Evolutionary conservation across 2,797 vertebrate species (phyloP).

Genomic region (Rhinophrynus dorsalis): DNA sequence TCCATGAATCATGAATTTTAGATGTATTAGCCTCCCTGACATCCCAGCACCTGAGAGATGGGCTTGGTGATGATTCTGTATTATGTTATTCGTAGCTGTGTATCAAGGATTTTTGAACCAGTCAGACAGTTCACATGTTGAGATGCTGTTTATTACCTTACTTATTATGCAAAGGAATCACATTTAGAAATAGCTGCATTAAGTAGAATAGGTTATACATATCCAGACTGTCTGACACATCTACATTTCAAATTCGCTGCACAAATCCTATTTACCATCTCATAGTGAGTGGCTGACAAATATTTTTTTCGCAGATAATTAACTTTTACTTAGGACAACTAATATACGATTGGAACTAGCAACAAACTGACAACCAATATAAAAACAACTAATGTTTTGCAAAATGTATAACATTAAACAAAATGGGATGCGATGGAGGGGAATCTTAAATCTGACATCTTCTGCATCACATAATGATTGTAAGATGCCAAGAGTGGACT

Average conservation of each 20-base stretch:
- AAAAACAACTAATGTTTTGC: not conserved
- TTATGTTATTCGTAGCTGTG: constrained; percentile 21
- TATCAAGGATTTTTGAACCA: constrained; percentile 10
- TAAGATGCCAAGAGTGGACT: not conserved
- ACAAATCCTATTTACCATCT: constrained; percentile 22
- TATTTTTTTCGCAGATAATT: constrained; percentile 18
- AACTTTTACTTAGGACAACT: constrained; percentile 2
- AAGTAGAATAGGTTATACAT: constrained; percentile 19
- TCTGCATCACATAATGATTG: not conserved
- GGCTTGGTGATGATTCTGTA: constrained; percentile 34
- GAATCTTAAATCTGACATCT: not conserved
- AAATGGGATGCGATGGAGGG: not conserved
- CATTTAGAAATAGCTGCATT: constrained; percentile 31
- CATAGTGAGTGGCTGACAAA: constrained; percentile 1
- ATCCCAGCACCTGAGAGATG: constrained; percentile 39
- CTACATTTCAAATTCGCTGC: constrained; percentile 16
- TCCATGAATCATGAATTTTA: constrained; percentile 47
- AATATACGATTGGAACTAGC: not conserved
- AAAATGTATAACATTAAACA: not conserved
- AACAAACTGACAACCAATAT: constrained; percentile 17
- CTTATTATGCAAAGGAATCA: constrained; percentile 35
- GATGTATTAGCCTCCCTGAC: constrained; percentile 40
- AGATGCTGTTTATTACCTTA: constrained; percentile 16
- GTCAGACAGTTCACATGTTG: constrained; percentile 9
- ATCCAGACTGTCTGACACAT: constrained; percentile 10